Evolutionary conservation across 2,113 vertebrate species (phyloP).

Genomic region (Loxodonta africana): DNA sequence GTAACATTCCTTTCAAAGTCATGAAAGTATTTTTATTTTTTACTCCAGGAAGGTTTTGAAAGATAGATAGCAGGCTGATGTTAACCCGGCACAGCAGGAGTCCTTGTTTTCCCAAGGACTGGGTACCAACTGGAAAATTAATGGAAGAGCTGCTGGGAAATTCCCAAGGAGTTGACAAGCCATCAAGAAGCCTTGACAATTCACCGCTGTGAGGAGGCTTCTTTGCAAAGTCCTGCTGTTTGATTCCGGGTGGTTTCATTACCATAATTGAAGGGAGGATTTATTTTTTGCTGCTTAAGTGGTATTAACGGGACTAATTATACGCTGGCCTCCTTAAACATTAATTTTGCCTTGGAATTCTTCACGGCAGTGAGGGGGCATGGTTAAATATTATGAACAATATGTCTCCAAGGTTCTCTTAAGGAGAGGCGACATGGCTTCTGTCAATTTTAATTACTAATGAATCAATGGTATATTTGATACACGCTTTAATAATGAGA

Average conservation of each 20-base stretch:
- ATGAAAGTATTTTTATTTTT: background rate
- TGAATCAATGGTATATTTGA: background rate
- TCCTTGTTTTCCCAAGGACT: background rate
- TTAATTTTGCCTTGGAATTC: constrained; percentile 58
- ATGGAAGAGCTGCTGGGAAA: background rate
- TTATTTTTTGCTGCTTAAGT: constrained; percentile 69
- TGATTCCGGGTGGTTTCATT: constrained; percentile 46
- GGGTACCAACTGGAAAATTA: background rate
- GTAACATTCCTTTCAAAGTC: background rate
- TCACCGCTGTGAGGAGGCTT: background rate
- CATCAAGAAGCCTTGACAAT: background rate
- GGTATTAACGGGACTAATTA: constrained; percentile 70
- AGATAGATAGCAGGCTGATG: background rate
- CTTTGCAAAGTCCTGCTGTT: background rate
- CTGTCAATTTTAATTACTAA: constrained; percentile 10
- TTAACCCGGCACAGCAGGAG: background rate
- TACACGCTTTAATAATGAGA: constrained; percentile 29
- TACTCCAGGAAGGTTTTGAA: fast-evolving
- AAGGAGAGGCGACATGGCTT: background rate
- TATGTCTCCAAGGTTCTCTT: background rate
- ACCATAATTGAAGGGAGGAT: constrained; percentile 74
- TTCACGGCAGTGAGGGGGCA: background rate
- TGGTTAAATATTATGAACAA: background rate
- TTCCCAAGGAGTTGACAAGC: background rate
- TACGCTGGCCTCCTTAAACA: constrained; percentile 25